Percentiles rank a stretch among this genome's conserved stretches.
These are phyloP conservation scores for Sylvicapra grimmia DNA, from an alignment of 2,113 vertebrate genomes.

Conservation along the genomic window DNA sequence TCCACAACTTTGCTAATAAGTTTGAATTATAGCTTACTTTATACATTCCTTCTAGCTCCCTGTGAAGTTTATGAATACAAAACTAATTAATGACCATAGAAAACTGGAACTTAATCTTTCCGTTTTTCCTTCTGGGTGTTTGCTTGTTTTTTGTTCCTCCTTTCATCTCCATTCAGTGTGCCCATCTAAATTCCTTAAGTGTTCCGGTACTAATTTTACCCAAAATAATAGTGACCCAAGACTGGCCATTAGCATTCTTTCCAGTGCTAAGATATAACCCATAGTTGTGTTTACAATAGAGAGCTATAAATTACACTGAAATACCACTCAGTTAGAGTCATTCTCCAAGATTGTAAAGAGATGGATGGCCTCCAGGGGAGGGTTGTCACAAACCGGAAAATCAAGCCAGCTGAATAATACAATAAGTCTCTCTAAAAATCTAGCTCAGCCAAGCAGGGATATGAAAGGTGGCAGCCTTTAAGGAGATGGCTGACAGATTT, in stretches of 20 bases:
- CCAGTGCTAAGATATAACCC: slow-evolving; percentile 63
- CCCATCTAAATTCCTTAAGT: slow-evolving; percentile 10
- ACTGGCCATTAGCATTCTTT: slow-evolving; percentile 66
- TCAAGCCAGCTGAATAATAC: slow-evolving; percentile 84
- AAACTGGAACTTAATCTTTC: background rate
- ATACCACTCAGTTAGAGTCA: slow-evolving; percentile 76
- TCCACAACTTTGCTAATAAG: background rate
- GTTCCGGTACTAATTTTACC: background rate
- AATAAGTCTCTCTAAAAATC: slow-evolving; percentile 80
- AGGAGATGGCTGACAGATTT: slow-evolving; percentile 83
- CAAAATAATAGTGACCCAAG: slow-evolving; percentile 5
- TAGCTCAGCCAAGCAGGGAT: slow-evolving; percentile 79
- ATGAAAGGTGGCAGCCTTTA: slow-evolving; percentile 80
- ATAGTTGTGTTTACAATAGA: slow-evolving; percentile 72
- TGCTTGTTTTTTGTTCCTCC: slow-evolving; percentile 17
- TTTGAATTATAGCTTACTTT: background rate
- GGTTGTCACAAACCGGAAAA: slow-evolving; percentile 85
- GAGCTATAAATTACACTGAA: slow-evolving; percentile 78
- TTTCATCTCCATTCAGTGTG: slow-evolving; percentile 25
- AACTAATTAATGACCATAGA: background rate
- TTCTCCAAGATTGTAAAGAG: slow-evolving; percentile 78
- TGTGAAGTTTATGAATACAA: background rate
- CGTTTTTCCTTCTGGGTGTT: background rate
- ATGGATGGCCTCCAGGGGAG: slow-evolving; percentile 83
- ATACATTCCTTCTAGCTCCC: background rate